phyloP scores from a whole-genome alignment of 2,888 invertebrate species.

The Dysmachus trigonus region DNA sequence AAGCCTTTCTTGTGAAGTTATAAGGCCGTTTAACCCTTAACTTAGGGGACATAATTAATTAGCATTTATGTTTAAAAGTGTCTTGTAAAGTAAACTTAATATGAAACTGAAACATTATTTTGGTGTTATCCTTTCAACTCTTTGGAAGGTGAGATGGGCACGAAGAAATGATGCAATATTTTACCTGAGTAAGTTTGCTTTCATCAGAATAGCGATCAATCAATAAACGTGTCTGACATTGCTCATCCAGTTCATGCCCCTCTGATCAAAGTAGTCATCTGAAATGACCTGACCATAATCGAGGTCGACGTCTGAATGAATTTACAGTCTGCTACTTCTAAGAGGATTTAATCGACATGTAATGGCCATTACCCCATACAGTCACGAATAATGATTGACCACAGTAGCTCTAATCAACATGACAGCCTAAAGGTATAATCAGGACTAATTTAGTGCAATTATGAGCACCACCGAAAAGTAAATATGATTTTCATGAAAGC shows the following conservation, averaged over 20 bases:
- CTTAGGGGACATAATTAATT: neutral
- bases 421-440: constrained; percentile 42
- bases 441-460: constrained; percentile 46
- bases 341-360: constrained; percentile 19
- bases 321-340: constrained; percentile 34
- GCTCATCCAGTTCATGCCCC: constrained; percentile 48
- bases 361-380: constrained; percentile 20
- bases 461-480: constrained; percentile 43
- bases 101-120: neutral
- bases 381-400: constrained; percentile 30
- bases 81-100: neutral
- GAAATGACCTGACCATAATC: constrained; percentile 13
- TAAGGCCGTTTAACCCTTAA: neutral
- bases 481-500: constrained; percentile 39
- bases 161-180: neutral
- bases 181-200: constrained; percentile 6
- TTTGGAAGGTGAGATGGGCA: neutral
- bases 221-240: constrained; percentile 30
- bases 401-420: constrained; percentile 27
- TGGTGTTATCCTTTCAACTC: neutral
- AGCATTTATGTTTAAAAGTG: neutral
- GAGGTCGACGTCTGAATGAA: constrained; percentile 26
- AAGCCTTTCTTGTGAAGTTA: neutral
- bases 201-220: constrained; percentile 7
- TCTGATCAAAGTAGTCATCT: constrained; percentile 50